These are phyloP conservation scores for Micrasema longulum DNA, from an alignment of 1,140 invertebrate genomes.

Conservation along the genomic window DNA sequence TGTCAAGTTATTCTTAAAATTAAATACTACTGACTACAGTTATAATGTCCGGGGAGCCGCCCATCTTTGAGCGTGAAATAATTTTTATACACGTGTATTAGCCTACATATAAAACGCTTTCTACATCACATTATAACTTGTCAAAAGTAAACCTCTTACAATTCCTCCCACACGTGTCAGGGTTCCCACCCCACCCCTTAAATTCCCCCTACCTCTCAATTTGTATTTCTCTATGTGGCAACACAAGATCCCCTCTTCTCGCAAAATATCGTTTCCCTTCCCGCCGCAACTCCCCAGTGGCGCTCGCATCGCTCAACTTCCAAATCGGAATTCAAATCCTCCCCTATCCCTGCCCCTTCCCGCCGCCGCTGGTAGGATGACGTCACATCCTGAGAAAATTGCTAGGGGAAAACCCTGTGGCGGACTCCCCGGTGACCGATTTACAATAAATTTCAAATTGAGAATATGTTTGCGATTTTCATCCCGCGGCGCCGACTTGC, in stretches of 20 bases:
- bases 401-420: constrained; percentile 51
- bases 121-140: too few species aligned
- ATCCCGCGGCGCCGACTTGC: constrained; percentile 51
- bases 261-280: constrained; percentile 48
- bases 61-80: too few species aligned
- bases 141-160: constrained; percentile 30
- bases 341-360: constrained; percentile 22
- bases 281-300: constrained; percentile 53
- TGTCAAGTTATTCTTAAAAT: too few species aligned
- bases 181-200: constrained; percentile 26
- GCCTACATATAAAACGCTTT: too few species aligned
- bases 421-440: constrained; percentile 55
- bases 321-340: constrained; percentile 56
- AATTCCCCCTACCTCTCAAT: constrained; percentile 40
- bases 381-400: constrained; percentile 54
- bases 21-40: too few species aligned
- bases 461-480: constrained; percentile 56
- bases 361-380: constrained; percentile 31
- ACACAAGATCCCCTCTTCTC: constrained; percentile 30
- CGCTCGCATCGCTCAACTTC: constrained; percentile 54
- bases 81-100: too few species aligned
- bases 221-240: constrained; percentile 47
- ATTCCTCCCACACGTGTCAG: constrained; percentile 27
- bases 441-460: constrained; percentile 56
- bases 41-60: too few species aligned